Conservation (phyloP, 2,888 invertebrate species). For the Galerucella nymphaeae region DNA sequence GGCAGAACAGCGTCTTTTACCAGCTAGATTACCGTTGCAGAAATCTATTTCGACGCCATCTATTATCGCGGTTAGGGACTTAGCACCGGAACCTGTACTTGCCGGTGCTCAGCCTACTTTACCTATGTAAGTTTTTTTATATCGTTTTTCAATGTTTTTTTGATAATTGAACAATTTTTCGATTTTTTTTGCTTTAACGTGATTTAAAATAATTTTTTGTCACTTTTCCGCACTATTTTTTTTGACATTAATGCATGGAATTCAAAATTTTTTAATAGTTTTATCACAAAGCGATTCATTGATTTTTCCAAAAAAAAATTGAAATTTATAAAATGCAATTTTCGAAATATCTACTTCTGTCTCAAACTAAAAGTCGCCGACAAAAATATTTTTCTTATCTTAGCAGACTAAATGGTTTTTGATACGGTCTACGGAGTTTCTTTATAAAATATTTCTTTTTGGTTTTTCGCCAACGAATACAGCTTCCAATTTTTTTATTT, state of each 20-base stretch:
- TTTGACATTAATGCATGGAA: background rate
- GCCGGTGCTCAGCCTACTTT: slow-evolving; percentile 68
- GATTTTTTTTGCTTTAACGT: slow-evolving; percentile 18
- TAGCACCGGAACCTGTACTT: slow-evolving; percentile 69
- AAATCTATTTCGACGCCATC: slow-evolving; percentile 92
- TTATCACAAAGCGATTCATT: slow-evolving; percentile 13
- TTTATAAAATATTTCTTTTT: too few relatives aligned
- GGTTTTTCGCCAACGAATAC: too few relatives aligned
- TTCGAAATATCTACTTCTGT: slow-evolving; percentile 23
- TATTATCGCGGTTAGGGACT: slow-evolving; percentile 78
- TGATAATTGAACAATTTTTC: slow-evolving; percentile 13
- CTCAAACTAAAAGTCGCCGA: background rate
- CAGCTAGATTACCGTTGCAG: slow-evolving; percentile 82
- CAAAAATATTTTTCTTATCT: too few relatives aligned
- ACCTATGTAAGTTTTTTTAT: slow-evolving; percentile 67
- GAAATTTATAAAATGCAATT: slow-evolving; percentile 6
- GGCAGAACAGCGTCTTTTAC: slow-evolving; percentile 69
- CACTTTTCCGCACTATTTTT: slow-evolving; percentile 21
- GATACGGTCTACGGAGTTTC: too few relatives aligned
- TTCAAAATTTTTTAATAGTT: background rate
- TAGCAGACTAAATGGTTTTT: too few relatives aligned
- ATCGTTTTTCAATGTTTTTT: background rate
- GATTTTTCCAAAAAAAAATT: slow-evolving; percentile 1
- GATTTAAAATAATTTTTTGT: slow-evolving; percentile 19
- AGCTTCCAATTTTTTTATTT: too few relatives aligned